These are phyloP conservation scores for Terrapene triunguis DNA, from an alignment of 2,113 vertebrate genomes.

Conservation along the genomic window DNA sequence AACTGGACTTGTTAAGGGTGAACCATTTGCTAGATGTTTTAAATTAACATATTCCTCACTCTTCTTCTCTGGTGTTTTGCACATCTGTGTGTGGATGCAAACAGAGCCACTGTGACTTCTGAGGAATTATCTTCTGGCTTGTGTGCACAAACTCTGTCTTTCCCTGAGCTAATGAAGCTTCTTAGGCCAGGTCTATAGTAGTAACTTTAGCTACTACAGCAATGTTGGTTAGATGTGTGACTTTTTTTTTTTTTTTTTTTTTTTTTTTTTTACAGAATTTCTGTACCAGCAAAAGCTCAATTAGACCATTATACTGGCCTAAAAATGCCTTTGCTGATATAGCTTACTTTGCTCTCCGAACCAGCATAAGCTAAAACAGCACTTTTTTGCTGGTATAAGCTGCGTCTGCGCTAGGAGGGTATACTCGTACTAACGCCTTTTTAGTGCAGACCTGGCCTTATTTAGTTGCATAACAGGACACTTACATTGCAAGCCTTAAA, in stretches of 20 bases:
- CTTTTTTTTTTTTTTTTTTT: background rate
- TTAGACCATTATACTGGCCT: background rate
- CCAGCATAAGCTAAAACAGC: background rate
- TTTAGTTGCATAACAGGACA: rapidly evolving
- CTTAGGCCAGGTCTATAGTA: background rate
- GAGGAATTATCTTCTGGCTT: slow-evolving; percentile 8
- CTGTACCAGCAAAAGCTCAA: background rate
- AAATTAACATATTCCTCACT: slow-evolving; percentile 60
- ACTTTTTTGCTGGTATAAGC: rapidly evolving
- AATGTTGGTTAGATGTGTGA: background rate
- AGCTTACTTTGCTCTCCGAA: background rate
- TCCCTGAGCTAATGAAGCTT: background rate
- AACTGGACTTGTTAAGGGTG: slow-evolving; percentile 47
- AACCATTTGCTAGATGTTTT: slow-evolving; percentile 67
- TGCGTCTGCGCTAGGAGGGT: background rate
- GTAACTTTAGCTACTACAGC: background rate
- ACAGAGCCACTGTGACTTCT: slow-evolving; percentile 39
- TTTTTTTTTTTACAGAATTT: background rate
- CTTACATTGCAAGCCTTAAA: rapidly evolving
- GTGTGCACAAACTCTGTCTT: background rate
- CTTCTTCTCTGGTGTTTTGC: slow-evolving; percentile 53
- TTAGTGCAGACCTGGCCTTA: rapidly evolving
- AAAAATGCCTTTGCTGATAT: background rate
- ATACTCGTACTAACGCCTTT: background rate
- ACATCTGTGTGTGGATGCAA: slow-evolving; percentile 59